phyloP scores from a whole-genome alignment of 2,113 vertebrate genomes.

The Harpagus bidentatus region DNA sequence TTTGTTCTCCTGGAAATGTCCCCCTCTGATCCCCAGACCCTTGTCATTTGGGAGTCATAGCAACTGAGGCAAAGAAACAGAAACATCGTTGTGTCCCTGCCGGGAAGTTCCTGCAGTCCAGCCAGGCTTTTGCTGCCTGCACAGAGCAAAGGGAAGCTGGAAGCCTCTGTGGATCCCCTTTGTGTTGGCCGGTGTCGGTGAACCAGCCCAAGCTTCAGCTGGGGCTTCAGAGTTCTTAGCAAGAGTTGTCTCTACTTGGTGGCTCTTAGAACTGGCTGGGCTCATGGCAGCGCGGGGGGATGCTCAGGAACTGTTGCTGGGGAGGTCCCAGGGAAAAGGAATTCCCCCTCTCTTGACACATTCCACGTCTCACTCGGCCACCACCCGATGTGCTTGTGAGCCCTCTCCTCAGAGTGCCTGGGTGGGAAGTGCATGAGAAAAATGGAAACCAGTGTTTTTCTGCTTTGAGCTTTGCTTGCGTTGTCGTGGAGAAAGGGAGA shows the following conservation, averaged over 20 bases:
- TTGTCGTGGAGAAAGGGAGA: not conserved
- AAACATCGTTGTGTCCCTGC: not conserved
- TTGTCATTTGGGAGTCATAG: not conserved
- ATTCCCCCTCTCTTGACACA: not conserved
- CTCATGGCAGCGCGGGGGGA: not conserved
- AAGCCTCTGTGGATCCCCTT: not conserved
- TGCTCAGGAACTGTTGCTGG: not conserved
- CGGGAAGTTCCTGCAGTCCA: not conserved
- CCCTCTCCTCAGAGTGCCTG: not conserved
- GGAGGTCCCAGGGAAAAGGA: not conserved
- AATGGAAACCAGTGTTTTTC: not conserved
- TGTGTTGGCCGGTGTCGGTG: not conserved
- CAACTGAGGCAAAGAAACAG: not conserved
- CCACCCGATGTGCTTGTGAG: rapidly evolving
- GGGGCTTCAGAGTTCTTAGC: not conserved
- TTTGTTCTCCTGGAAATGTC: not conserved
- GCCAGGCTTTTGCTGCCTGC: not conserved
- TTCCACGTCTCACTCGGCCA: rapidly evolving
- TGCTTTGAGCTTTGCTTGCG: not conserved
- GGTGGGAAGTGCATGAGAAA: not conserved
- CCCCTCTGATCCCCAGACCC: not conserved
- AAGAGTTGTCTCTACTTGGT: not conserved
- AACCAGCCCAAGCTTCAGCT: not conserved
- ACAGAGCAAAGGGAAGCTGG: not conserved
- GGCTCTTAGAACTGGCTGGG: not conserved